Evolutionary conservation across 2,888 invertebrate genomes (phyloP).

Genomic region (Drosophila testacea): DNA sequence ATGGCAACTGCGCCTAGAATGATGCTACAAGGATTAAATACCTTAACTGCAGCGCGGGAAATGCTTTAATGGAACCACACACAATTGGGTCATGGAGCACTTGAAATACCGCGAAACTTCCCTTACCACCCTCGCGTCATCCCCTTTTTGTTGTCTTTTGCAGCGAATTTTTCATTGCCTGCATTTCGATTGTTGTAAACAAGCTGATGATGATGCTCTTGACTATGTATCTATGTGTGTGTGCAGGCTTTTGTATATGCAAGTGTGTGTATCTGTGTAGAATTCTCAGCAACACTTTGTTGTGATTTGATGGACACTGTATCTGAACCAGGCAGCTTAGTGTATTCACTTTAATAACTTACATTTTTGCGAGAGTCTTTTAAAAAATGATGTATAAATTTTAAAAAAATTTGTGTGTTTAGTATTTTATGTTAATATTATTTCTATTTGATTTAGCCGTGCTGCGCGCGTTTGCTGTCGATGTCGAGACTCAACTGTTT

Average conservation of each 20-base stretch:
- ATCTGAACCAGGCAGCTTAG: background rate
- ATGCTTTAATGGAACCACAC: conserved; percentile 6
- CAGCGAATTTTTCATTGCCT: background rate
- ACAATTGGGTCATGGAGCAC: conserved; percentile 51
- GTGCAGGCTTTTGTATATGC: background rate
- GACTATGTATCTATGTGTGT: background rate
- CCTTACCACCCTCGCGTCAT: conserved; percentile 4
- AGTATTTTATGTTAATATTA: conserved; percentile 9
- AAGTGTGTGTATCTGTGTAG: conserved; percentile 3
- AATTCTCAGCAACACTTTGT: conserved; percentile 2
- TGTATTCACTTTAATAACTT: conserved; percentile 29
- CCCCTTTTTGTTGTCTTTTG: background rate
- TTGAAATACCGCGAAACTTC: conserved; percentile 29
- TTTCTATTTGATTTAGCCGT: conserved; percentile 35
- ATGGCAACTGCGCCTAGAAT: conserved; percentile 52
- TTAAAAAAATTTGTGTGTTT: conserved; percentile 17
- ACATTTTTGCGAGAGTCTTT: conserved; percentile 1
- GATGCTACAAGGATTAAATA: conserved; percentile 58
- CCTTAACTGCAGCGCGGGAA: conserved; percentile 17
- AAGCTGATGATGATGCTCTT: conserved; percentile 23
- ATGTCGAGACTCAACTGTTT: conserved; percentile 76
- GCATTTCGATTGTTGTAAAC: conserved; percentile 17
- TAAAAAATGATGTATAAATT: conserved; percentile 1
- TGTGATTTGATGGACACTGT: background rate
- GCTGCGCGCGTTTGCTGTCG: conserved; percentile 70